phyloP scores from a whole-genome alignment of 64 coral and sea anemone genomes.

The Hydrozoanthus tunicans region DNA sequence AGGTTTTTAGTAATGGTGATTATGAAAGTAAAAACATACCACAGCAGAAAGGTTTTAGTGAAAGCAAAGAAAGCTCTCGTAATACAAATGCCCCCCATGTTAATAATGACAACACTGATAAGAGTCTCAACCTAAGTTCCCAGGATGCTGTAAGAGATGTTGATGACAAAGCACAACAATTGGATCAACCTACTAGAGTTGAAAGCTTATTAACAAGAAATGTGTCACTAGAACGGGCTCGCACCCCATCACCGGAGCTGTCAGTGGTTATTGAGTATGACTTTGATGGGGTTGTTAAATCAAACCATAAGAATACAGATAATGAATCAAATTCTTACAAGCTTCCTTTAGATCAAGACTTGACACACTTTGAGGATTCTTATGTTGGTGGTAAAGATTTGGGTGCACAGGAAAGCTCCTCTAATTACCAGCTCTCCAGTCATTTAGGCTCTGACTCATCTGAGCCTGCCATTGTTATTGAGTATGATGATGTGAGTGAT shows the following conservation, averaged over 20 bases:
- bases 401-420: too few species aligned
- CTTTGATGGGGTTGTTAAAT: neutral
- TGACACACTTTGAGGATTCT: neutral
- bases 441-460: conserved; percentile 3
- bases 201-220: conserved; percentile 29
- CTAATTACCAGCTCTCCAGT: neutral
- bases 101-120: neutral
- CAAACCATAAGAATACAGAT: neutral
- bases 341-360: neutral
- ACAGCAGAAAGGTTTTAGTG: neutral
- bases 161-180: neutral
- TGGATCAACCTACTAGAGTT: neutral
- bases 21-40: neutral
- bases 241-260: neutral
- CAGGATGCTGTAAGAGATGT: neutral
- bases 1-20: neutral
- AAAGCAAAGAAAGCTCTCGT: neutral
- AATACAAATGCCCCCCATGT: neutral
- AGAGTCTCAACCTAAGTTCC: neutral
- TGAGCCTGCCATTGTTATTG: neutral
- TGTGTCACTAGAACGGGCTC: neutral
- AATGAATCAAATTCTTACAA: neutral
- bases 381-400: neutral
- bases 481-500: conserved; percentile 58
- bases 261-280: conserved; percentile 31